Percentiles rank a stretch among this genome's conserved stretches.
These are phyloP conservation scores for Dryomyza anilis DNA, from an alignment of 2,888 invertebrate species.

Conservation along the genomic window DNA sequence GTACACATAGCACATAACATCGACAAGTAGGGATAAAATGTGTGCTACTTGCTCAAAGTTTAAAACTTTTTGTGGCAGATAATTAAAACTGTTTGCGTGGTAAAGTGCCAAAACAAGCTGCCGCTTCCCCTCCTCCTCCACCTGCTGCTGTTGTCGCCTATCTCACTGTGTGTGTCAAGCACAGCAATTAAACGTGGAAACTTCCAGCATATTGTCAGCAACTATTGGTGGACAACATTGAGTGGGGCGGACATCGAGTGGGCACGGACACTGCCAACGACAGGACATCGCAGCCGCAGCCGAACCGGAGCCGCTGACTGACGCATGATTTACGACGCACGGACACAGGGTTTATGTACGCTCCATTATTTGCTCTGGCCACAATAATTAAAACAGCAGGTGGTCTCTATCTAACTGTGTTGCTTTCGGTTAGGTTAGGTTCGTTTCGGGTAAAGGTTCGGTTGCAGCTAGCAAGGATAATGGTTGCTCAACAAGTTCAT, in stretches of 20 bases:
- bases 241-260: no score
- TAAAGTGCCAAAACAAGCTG: no score
- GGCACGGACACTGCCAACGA: no score
- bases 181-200: slow-evolving; percentile 8
- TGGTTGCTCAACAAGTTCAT: slow-evolving; percentile 2
- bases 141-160: not conserved
- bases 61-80: no score
- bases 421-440: no score
- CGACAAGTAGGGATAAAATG: not conserved
- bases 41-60: no score
- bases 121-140: no score
- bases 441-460: not conserved
- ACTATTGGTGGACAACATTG: not conserved
- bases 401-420: no score
- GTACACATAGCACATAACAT: not conserved
- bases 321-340: not conserved
- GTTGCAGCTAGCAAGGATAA: not conserved
- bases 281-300: not conserved
- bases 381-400: slow-evolving; percentile 15
- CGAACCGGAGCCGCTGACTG: not conserved
- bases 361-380: not conserved
- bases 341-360: not conserved
- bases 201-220: not conserved
- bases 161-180: slow-evolving; percentile 18
- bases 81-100: no score